Percentiles rank a stretch among this genome's conserved stretches.
phyloP scores from a whole-genome alignment of 2,888 invertebrate genomes.

The Drosophila eohydei region DNA sequence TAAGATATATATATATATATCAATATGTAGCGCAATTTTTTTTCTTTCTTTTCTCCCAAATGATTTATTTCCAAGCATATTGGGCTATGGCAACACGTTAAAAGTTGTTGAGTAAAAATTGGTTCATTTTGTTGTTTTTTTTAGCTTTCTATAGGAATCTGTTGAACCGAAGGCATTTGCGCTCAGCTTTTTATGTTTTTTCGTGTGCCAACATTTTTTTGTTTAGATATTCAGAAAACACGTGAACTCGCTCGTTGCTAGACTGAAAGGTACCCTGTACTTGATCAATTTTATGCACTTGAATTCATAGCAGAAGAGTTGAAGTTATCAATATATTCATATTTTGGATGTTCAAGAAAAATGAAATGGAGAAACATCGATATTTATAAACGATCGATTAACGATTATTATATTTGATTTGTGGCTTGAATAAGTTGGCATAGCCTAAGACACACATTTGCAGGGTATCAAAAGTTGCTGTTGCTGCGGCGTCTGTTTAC shows the following conservation, averaged over 20 bases:
- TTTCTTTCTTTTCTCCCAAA: neutral
- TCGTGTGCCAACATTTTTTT: conserved; percentile 49
- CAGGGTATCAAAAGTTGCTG: conserved; percentile 1
- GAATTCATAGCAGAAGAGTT: no score
- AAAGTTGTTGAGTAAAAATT: neutral
- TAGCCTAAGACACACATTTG: neutral
- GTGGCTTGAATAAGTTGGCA: no score
- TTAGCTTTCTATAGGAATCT: conserved; percentile 1
- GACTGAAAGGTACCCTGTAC: neutral
- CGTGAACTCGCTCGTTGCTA: neutral
- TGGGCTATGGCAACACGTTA: neutral
- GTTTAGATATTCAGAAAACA: conserved; percentile 45
- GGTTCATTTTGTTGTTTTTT: neutral
- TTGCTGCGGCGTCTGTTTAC: conserved; percentile 56
- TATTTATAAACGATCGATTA: no score
- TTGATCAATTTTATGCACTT: no score
- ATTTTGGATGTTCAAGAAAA: no score
- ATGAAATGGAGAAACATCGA: no score
- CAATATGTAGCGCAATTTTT: neutral
- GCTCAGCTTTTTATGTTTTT: conserved; percentile 50
- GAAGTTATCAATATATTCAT: no score
- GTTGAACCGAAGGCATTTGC: conserved; percentile 6
- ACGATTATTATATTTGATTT: no score
- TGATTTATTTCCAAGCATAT: conserved; percentile 5
- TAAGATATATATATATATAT: neutral